Percentiles rank a stretch among this genome's conserved stretches.
Conservation (phyloP, 2,113 vertebrate genomes). For the Dendrocopos noguchii region DNA sequence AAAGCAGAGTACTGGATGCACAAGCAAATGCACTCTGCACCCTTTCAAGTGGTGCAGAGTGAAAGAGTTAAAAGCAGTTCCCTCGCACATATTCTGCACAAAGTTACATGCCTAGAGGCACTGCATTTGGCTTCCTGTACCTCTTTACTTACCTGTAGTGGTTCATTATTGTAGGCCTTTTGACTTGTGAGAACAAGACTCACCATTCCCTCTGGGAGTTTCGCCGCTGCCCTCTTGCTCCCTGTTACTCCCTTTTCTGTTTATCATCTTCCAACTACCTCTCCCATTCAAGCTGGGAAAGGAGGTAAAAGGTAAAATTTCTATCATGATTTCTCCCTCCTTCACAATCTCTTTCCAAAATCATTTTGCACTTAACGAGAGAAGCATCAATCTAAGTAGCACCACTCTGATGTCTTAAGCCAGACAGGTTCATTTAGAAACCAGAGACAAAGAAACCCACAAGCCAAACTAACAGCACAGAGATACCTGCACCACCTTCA, state of each 20-base stretch:
- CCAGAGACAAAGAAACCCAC: neutral
- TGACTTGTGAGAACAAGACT: slow-evolving; percentile 69
- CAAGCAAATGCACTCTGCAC: neutral
- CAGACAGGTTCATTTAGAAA: slow-evolving; percentile 1
- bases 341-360: neutral
- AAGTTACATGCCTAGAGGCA: neutral
- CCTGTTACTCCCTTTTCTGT: slow-evolving; percentile 3
- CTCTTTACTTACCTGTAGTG: neutral
- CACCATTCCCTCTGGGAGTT: slow-evolving; percentile 43
- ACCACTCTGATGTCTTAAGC: neutral
- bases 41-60: neutral
- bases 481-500: neutral
- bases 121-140: slow-evolving; percentile 30
- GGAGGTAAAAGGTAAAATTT: slow-evolving; percentile 15
- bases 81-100: neutral
- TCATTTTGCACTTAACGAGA: neutral
- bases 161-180: slow-evolving; percentile 28
- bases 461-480: neutral
- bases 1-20: neutral
- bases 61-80: slow-evolving; percentile 10
- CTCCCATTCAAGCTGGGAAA: slow-evolving; percentile 1
- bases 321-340: neutral
- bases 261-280: neutral
- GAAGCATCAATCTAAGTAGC: neutral
- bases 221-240: neutral